Evolutionary conservation across 2,888 invertebrate species (phyloP).

Genomic region (Julus scandinavius): DNA sequence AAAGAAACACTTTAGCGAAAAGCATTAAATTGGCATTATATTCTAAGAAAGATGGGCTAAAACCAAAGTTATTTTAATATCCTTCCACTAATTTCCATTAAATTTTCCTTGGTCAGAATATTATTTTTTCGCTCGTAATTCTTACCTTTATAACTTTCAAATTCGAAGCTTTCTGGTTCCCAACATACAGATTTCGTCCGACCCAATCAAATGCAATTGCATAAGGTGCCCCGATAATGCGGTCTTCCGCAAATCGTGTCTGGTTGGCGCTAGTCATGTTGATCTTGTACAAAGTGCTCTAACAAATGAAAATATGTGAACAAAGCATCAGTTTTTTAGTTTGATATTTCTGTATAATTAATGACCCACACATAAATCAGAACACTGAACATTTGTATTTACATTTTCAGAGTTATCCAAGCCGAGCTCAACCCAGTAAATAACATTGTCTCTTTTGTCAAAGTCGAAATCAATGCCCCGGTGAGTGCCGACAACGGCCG

Average conservation of each 20-base stretch:
- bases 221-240: conserved; percentile 91
- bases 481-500: conserved; percentile 88
- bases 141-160: conserved; percentile 81
- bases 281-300: conserved; percentile 86
- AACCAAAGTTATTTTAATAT: too few species aligned
- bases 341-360: not conserved
- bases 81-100: too few species aligned
- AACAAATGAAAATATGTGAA: conserved; percentile 55
- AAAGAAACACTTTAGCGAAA: not conserved
- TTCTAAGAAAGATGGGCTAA: not conserved
- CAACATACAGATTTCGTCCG: conserved; percentile 92
- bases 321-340: not conserved
- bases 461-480: conserved; percentile 91
- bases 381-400: conserved; percentile 23
- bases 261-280: conserved; percentile 87
- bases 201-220: conserved; percentile 97
- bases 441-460: conserved; percentile 82
- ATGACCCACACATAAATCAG: not conserved
- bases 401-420: conserved; percentile 75
- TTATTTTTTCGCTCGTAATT: not conserved
- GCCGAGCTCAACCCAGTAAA: conserved; percentile 85
- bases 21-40: not conserved
- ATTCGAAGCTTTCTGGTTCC: conserved; percentile 87
- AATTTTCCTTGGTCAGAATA: too few species aligned
- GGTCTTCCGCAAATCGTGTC: conserved; percentile 81